Percentiles rank a stretch among this genome's conserved stretches.
Evolutionary conservation across 2,888 invertebrate species (phyloP).

Genomic region (Homarus gammarus): DNA sequence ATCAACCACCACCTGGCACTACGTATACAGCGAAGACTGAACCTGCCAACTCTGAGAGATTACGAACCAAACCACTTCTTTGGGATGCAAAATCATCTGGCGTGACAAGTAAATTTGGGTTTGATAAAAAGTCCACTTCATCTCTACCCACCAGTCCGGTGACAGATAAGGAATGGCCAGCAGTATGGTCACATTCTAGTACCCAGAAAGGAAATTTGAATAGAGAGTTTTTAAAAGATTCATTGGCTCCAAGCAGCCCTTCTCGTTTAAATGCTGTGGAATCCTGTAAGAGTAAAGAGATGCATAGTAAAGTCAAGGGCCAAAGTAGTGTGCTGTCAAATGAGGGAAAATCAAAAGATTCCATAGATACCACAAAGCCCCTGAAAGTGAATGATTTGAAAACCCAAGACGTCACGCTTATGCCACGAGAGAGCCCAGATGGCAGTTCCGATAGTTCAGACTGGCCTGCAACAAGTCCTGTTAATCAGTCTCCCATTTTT

Average conservation of each 20-base stretch:
- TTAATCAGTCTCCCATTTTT: conserved; percentile 1
- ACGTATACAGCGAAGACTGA: neutral
- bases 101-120: neutral
- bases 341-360: conserved; percentile 5
- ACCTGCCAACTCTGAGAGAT: neutral
- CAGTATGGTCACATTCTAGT: neutral
- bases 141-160: conserved; percentile 53
- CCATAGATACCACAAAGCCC: neutral
- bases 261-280: neutral
- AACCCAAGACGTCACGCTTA: neutral
- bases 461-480: conserved; percentile 52
- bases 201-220: neutral
- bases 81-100: neutral
- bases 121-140: neutral
- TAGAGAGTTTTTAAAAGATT: neutral
- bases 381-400: neutral
- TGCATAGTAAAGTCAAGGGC: neutral
- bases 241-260: neutral
- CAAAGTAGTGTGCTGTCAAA: neutral
- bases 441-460: conserved; percentile 61
- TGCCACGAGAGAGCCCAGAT: conserved; percentile 59
- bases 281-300: conserved; percentile 1
- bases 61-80: neutral
- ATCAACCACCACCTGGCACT: conserved; percentile 34
- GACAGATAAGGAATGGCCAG: conserved; percentile 34